phyloP scores from a whole-genome alignment of 1,140 invertebrate genomes.

The Dinoponera quadriceps region DNA sequence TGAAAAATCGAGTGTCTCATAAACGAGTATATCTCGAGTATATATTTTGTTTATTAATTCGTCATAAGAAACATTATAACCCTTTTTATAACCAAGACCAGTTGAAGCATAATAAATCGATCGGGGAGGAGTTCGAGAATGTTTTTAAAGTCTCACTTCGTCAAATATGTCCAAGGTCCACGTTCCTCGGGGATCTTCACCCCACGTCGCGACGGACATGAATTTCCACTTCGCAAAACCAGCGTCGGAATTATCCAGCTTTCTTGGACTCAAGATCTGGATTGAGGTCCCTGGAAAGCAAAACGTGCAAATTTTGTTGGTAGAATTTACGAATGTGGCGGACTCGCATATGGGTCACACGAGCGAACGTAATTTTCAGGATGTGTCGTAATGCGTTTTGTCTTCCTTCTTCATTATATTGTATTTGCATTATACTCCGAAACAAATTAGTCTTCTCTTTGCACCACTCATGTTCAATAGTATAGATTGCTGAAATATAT shows the following conservation, averaged over 20 bases:
- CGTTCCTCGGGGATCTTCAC: constrained; percentile 91
- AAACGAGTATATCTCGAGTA: not conserved
- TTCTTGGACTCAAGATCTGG: constrained; percentile 89
- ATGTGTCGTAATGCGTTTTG: too few species aligned
- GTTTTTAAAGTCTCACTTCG: constrained; percentile 82
- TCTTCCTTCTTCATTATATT: too few species aligned
- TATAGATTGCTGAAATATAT: too few species aligned
- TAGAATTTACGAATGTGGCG: too few species aligned
- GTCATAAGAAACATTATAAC: too few species aligned
- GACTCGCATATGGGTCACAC: too few species aligned
- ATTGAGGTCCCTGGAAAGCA: constrained; percentile 88
- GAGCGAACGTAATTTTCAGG: too few species aligned
- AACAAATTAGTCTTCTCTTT: too few species aligned
- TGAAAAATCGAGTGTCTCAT: not conserved
- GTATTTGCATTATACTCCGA: too few species aligned
- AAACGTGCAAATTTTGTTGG: not conserved
- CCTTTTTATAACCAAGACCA: not conserved
- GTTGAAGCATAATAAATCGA: not conserved
- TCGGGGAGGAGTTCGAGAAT: not conserved
- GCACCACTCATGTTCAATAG: too few species aligned
- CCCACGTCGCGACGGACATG: constrained; percentile 97
- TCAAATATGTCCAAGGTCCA: constrained; percentile 91
- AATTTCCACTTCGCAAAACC: constrained; percentile 95
- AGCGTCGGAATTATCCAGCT: constrained; percentile 89
- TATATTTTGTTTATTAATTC: too few species aligned